Evolutionary conservation across 2,113 vertebrate genomes (phyloP).

Genomic region (Enhydra lutris): DNA sequence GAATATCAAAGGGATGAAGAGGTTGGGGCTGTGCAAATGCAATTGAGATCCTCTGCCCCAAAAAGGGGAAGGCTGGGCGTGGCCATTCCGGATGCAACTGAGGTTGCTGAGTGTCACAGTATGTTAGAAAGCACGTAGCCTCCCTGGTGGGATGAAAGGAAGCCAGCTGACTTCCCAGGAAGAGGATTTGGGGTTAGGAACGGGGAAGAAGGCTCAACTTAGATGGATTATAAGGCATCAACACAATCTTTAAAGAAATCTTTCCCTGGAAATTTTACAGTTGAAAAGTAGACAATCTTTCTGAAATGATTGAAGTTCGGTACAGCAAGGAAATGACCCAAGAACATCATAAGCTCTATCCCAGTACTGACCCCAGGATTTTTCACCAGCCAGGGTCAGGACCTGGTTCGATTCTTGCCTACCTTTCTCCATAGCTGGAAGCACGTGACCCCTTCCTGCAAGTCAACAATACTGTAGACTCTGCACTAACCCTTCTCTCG

Average conservation of each 20-base stretch:
- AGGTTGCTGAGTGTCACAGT: background rate
- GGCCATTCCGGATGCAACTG: background rate
- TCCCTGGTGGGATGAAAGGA: background rate
- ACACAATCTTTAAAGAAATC: background rate
- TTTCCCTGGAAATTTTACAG: background rate
- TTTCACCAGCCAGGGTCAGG: background rate
- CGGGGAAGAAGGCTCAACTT: background rate
- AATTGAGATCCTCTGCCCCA: background rate
- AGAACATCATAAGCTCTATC: background rate
- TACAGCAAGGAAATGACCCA: background rate
- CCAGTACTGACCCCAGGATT: background rate
- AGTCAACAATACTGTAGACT: background rate
- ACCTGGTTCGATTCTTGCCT: background rate
- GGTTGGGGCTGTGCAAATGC: background rate
- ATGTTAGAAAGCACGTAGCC: background rate
- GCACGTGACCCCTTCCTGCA: background rate
- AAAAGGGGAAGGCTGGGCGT: background rate
- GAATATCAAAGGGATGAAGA: background rate
- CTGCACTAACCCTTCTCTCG: background rate
- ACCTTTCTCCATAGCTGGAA: background rate
- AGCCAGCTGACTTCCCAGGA: fast-evolving
- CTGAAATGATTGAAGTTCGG: background rate
- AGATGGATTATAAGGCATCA: background rate
- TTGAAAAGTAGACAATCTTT: background rate
- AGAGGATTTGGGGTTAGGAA: background rate